Conservation (phyloP, 2,888 invertebrate genomes). For the Notodonta ziczac region DNA sequence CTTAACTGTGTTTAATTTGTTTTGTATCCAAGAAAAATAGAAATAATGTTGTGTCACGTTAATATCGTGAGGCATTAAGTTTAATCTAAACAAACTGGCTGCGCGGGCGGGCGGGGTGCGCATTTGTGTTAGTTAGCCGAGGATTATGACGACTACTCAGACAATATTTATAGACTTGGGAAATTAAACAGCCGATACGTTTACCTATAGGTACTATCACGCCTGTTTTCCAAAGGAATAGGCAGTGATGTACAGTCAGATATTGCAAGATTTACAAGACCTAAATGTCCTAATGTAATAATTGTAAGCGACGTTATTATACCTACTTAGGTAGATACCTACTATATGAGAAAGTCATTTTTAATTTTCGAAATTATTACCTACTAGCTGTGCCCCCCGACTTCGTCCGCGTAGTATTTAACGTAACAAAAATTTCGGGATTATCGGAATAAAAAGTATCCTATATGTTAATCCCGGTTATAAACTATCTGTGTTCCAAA, state of each 20-base stretch:
- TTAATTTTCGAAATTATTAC: too few relatives aligned
- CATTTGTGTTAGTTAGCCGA: slow-evolving; percentile 80
- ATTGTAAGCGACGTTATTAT: too few relatives aligned
- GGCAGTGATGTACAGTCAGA: neutral
- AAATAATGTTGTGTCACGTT: slow-evolving; percentile 40
- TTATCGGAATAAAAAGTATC: too few relatives aligned
- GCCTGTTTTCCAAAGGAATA: neutral
- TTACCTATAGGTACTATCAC: neutral
- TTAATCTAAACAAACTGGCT: slow-evolving; percentile 81
- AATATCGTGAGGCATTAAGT: slow-evolving; percentile 64
- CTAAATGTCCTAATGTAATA: too few relatives aligned
- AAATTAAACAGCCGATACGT: slow-evolving; percentile 2
- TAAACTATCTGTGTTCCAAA: too few relatives aligned
- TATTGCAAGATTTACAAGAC: too few relatives aligned
- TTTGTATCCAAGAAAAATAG: slow-evolving; percentile 4
- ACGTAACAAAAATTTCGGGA: too few relatives aligned
- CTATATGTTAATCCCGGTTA: too few relatives aligned
- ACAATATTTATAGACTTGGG: slow-evolving; percentile 60
- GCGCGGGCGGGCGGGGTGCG: slow-evolving; percentile 46
- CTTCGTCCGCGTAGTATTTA: too few relatives aligned
- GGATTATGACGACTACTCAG: slow-evolving; percentile 69
- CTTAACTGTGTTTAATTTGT: neutral
- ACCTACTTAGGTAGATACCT: too few relatives aligned
- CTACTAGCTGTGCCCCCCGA: too few relatives aligned
- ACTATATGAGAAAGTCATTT: too few relatives aligned